These are phyloP conservation scores for Dusona sp. DNA, from an alignment of 2,888 invertebrate species.

Conservation along the genomic window DNA sequence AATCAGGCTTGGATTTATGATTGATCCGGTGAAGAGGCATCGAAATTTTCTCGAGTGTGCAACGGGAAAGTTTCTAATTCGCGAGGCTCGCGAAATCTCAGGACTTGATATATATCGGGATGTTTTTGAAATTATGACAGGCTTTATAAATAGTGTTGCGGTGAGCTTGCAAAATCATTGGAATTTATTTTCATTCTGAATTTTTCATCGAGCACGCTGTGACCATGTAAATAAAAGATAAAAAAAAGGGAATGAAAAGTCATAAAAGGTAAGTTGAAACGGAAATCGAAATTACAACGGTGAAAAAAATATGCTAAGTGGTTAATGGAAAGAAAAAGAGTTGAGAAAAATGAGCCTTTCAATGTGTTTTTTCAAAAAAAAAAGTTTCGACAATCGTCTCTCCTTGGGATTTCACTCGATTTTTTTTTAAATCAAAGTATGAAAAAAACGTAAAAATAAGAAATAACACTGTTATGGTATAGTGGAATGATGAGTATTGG, in stretches of 20 bases:
- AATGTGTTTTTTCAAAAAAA: not conserved
- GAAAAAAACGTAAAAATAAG: not conserved
- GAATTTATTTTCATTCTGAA: slow-evolving; percentile 48
- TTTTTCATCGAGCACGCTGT: slow-evolving; percentile 18
- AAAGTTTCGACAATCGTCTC: not conserved
- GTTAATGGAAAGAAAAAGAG: slow-evolving; percentile 1
- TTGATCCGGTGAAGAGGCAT: slow-evolving; percentile 54
- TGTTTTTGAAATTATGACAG: slow-evolving; percentile 54
- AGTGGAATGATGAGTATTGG: not conserved
- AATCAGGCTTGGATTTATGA: slow-evolving; percentile 64
- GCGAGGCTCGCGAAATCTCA: slow-evolving; percentile 39
- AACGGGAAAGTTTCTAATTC: slow-evolving; percentile 49
- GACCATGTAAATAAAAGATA: not conserved
- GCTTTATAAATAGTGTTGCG: slow-evolving; percentile 47
- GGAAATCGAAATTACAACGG: not conserved
- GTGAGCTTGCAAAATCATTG: slow-evolving; percentile 43
- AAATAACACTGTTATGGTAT: not conserved
- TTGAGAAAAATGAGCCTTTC: slow-evolving; percentile 18
- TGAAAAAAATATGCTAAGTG: slow-evolving; percentile 21
- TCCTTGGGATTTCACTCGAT: not conserved
- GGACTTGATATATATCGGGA: slow-evolving; percentile 22
- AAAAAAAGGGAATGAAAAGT: not conserved
- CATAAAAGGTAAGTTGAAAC: not conserved
- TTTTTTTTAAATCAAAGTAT: not conserved
- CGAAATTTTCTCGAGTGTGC: slow-evolving; percentile 58